phyloP scores from a whole-genome alignment of 2,888 invertebrate species.

The Platerodrilus igneus region DNA sequence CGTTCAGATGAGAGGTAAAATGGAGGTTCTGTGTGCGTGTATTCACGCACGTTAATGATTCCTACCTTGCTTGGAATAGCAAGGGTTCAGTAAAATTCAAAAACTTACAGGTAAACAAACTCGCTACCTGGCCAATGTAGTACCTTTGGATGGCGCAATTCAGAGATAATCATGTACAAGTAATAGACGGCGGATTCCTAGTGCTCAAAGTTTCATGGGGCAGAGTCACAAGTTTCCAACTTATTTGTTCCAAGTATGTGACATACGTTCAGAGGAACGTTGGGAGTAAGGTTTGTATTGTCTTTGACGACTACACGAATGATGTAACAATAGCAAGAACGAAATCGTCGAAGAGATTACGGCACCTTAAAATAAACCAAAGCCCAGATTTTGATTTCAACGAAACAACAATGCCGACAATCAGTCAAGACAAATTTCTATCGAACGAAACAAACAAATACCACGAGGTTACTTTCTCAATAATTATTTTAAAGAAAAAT shows the following conservation, averaged over 20 bases:
- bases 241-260: slow-evolving; percentile 4
- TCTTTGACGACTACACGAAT: slow-evolving; percentile 4
- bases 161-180: too few relatives aligned
- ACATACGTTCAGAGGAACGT: slow-evolving; percentile 6
- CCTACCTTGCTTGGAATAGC: too few relatives aligned
- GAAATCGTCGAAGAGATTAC: slow-evolving; percentile 1
- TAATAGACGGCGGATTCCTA: too few relatives aligned
- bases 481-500: too few relatives aligned
- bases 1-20: too few relatives aligned
- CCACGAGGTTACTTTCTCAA: too few relatives aligned
- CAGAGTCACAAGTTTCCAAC: not conserved
- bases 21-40: too few relatives aligned
- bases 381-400: slow-evolving; percentile 6
- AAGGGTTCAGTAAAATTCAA: too few relatives aligned
- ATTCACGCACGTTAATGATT: too few relatives aligned
- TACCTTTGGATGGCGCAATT: too few relatives aligned
- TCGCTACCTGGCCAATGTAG: too few relatives aligned
- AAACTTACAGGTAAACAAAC: too few relatives aligned
- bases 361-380: not conserved
- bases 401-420: slow-evolving; percentile 22
- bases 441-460: slow-evolving; percentile 27
- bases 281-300: not conserved
- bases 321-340: slow-evolving; percentile 3
- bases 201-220: slow-evolving; percentile 2
- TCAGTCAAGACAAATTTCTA: slow-evolving; percentile 28